phyloP scores from a whole-genome alignment of 2,888 invertebrate genomes.

The Myopa tessellatipennis region DNA sequence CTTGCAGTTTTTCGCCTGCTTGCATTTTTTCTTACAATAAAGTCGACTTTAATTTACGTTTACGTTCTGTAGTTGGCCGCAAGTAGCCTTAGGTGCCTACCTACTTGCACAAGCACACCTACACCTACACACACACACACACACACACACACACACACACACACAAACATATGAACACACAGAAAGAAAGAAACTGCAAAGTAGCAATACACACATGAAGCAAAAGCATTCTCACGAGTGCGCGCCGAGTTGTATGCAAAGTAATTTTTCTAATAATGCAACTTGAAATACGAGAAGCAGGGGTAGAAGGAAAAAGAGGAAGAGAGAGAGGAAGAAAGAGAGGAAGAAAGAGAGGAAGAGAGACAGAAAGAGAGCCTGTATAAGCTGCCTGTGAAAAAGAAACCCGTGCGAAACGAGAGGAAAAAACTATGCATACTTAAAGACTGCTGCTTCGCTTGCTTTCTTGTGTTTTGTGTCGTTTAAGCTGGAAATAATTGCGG shows the following conservation, averaged over 20 bases:
- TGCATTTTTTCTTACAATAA: constrained; percentile 39
- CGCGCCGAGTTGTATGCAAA: constrained; percentile 25
- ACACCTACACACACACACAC: constrained; percentile 36
- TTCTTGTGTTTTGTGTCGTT: constrained; percentile 65
- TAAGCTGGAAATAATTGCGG: constrained; percentile 67
- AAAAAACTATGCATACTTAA: constrained; percentile 48
- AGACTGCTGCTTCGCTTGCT: constrained; percentile 55
- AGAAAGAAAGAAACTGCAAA: constrained; percentile 56
- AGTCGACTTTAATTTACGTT: constrained; percentile 65
- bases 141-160: constrained; percentile 3
- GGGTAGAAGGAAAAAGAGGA: constrained; percentile 37
- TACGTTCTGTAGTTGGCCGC: constrained; percentile 49
- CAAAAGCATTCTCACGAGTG: constrained; percentile 4
- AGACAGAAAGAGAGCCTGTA: neutral
- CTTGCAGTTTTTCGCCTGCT: neutral
- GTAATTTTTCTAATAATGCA: constrained; percentile 35
- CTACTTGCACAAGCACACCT: constrained; percentile 56
- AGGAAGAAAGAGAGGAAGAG: neutral
- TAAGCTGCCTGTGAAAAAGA: constrained; percentile 38
- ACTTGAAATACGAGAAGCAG: constrained; percentile 35
- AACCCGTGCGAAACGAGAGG: constrained; percentile 39
- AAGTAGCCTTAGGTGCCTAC: constrained; percentile 64
- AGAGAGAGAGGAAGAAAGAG: neutral
- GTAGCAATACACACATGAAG: constrained; percentile 45
- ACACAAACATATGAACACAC: constrained; percentile 25